A percentile compares a stretch with the other conserved stretches of the same genome.
Evolutionary conservation across 92 coral and sea anemone species (phyloP).

Genomic region (Pocillopora grandis): DNA sequence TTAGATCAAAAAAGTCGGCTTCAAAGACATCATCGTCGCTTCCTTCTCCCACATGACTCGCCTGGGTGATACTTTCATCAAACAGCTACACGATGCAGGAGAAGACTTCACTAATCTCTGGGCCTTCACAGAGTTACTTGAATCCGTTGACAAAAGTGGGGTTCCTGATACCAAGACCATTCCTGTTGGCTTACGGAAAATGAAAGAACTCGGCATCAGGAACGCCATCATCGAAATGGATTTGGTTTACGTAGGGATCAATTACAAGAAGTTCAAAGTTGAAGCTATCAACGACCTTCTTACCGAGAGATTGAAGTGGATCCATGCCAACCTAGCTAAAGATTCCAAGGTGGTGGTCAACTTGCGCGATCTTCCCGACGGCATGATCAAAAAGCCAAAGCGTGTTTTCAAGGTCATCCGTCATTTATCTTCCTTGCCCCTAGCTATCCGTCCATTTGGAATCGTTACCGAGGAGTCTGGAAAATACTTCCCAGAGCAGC

Average conservation of each 20-base stretch:
- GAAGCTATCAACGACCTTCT: conserved; percentile 56
- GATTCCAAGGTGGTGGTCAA: conserved; percentile 54
- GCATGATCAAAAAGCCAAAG: conserved; percentile 48
- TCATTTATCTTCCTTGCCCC: conserved; percentile 58
- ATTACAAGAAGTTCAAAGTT: conserved; percentile 70
- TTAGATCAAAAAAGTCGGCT: conserved; percentile 67
- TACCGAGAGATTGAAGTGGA: conserved; percentile 60
- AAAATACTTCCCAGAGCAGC: conserved; percentile 75
- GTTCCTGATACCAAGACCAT: conserved; percentile 60
- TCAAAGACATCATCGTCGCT: conserved; percentile 80
- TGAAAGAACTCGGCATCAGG: conserved; percentile 63
- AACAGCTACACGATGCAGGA: conserved; percentile 63
- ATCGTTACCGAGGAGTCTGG: conserved; percentile 69
- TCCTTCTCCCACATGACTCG: conserved; percentile 95
- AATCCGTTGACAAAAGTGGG: conserved; percentile 54
- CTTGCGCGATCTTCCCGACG: conserved; percentile 70
- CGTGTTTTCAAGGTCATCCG: conserved; percentile 47
- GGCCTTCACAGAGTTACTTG: conserved; percentile 86
- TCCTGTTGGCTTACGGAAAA: conserved; percentile 75
- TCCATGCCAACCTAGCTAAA: conserved; percentile 49
- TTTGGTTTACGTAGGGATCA: conserved; percentile 74
- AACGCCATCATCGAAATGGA: conserved; percentile 75
- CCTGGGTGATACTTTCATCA: conserved; percentile 75
- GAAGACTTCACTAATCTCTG: conserved; percentile 71
- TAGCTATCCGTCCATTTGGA: conserved; percentile 65